A percentile compares a stretch with the other conserved stretches of the same genome.
Evolutionary conservation across 2,113 vertebrate genomes (phyloP).

Genomic region (Scolopax mira): DNA sequence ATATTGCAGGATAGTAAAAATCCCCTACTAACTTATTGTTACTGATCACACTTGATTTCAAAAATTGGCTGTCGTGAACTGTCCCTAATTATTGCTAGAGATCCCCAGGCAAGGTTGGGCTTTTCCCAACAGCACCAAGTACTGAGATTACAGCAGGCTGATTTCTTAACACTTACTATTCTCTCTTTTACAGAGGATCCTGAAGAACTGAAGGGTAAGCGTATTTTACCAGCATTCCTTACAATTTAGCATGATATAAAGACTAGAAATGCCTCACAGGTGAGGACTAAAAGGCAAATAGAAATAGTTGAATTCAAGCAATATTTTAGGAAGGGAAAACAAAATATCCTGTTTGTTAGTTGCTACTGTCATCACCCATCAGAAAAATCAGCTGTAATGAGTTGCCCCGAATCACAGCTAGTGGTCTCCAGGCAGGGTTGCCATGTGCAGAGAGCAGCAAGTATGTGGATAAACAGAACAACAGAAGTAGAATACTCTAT

Average conservation of each 20-base stretch:
- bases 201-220: neutral
- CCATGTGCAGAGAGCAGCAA: neutral
- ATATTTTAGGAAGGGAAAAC: neutral
- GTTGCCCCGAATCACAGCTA: neutral
- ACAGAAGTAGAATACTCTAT: neutral
- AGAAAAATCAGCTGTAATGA: neutral
- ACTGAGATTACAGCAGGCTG: neutral
- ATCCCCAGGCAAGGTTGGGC: neutral
- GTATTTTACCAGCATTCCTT: neutral
- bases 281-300: neutral
- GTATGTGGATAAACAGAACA: rapidly evolving
- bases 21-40: neutral
- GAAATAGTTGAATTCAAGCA: neutral
- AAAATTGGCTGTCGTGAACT: neutral
- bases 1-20: neutral
- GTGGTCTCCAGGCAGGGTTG: neutral
- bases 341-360: neutral
- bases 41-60: neutral
- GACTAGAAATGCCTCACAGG: neutral
- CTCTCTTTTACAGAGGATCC: neutral
- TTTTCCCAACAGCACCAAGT: neutral
- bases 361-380: neutral
- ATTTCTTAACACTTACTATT: neutral
- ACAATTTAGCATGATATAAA: rapidly evolving
- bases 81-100: neutral